These are phyloP conservation scores for Parelbella ahira DNA, from an alignment of 2,888 invertebrate genomes.

Conservation along the genomic window DNA sequence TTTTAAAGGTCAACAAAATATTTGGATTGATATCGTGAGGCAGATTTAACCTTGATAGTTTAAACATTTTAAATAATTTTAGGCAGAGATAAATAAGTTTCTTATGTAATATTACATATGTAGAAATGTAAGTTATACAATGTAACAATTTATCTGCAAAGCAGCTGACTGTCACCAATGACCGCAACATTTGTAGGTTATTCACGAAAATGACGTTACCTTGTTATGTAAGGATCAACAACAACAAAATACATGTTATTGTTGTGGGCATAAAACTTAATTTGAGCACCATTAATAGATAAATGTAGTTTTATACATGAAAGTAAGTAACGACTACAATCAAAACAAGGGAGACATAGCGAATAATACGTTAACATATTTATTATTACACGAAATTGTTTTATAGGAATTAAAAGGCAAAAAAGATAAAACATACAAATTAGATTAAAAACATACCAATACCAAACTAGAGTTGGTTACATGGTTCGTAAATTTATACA, in stretches of 20 bases:
- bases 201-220: conserved; percentile 58
- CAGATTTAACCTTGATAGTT: too few relatives aligned
- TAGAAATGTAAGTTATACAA: conserved; percentile 1
- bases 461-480: conserved; percentile 63
- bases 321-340: neutral
- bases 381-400: conserved; percentile 6
- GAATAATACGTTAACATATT: conserved; percentile 10
- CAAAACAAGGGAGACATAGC: conserved; percentile 16
- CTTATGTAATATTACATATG: conserved; percentile 9
- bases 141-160: conserved; percentile 2
- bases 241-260: conserved; percentile 43
- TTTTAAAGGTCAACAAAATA: too few relatives aligned
- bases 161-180: conserved; percentile 25
- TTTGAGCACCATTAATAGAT: neutral
- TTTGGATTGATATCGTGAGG: too few relatives aligned
- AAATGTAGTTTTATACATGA: neutral
- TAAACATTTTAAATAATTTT: too few relatives aligned
- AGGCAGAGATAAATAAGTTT: too few relatives aligned
- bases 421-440: neutral
- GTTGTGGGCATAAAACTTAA: conserved; percentile 22
- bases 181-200: conserved; percentile 54
- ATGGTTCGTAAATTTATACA: conserved; percentile 71
- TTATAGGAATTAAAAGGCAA: neutral
- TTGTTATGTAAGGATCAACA: conserved; percentile 73
- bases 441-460: conserved; percentile 51